phyloP scores from a whole-genome alignment of 2,888 invertebrate genomes.

The Plusia festucae region DNA sequence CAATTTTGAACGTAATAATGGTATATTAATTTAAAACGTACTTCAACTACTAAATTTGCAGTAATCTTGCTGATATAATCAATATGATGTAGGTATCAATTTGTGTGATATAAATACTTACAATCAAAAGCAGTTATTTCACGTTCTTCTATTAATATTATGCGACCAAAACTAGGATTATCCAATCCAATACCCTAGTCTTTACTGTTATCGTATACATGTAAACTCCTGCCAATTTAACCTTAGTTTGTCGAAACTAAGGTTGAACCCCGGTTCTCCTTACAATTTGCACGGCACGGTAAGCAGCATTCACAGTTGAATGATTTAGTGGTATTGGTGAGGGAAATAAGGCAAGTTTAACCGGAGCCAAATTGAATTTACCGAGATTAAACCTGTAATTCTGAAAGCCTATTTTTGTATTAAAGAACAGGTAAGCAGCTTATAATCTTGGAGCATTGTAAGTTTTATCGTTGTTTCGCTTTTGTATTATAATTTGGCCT shows the following conservation, averaged over 20 bases:
- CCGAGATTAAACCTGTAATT: slow-evolving; percentile 25
- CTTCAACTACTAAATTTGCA: too few relatives aligned
- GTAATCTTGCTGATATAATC: too few relatives aligned
- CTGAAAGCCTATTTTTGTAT: slow-evolving; percentile 24
- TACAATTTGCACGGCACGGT: slow-evolving; percentile 50
- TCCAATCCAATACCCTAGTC: background rate
- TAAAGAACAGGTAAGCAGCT: slow-evolving; percentile 9
- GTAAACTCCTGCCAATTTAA: slow-evolving; percentile 16
- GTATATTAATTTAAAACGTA: too few relatives aligned
- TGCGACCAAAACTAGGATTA: background rate
- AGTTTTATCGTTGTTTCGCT: background rate
- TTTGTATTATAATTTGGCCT: background rate
- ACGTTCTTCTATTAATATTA: background rate
- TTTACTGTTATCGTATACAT: background rate
- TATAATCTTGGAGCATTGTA: slow-evolving; percentile 1
- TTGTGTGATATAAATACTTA: background rate
- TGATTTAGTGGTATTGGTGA: slow-evolving; percentile 34
- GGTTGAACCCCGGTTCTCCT: slow-evolving; percentile 49
- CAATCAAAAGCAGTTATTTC: background rate
- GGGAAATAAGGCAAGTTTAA: slow-evolving; percentile 35
- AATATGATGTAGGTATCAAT: too few relatives aligned
- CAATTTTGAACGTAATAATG: too few relatives aligned
- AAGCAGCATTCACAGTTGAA: slow-evolving; percentile 40
- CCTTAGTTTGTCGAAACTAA: slow-evolving; percentile 27
- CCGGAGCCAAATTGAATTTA: slow-evolving; percentile 31